Conservation (phyloP, 2,888 invertebrate genomes). For the Sympetrum striolatum region DNA sequence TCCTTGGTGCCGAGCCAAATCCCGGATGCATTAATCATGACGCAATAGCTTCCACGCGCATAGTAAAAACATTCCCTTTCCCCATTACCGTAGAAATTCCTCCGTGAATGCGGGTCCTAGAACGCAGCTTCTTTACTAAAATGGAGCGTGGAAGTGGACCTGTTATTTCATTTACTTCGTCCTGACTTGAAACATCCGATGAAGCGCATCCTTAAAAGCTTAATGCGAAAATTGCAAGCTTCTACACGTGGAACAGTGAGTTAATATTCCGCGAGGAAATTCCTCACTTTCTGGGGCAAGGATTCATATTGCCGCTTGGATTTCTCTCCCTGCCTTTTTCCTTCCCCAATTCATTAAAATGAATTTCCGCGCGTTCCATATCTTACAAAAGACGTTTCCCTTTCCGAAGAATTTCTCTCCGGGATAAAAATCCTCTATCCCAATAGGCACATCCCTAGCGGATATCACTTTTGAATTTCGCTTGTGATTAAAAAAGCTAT, state of each 20-base stretch:
- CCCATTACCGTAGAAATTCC: background rate
- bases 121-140: no score
- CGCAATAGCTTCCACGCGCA: no score
- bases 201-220: background rate
- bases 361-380: background rate
- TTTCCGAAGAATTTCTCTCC: background rate
- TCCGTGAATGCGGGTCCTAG: background rate
- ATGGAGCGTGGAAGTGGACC: background rate
- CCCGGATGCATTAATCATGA: background rate
- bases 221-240: background rate
- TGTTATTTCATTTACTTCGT: background rate
- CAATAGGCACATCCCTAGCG: background rate
- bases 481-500: background rate
- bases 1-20: background rate
- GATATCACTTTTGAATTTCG: background rate
- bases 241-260: background rate
- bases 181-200: background rate
- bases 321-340: background rate
- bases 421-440: background rate
- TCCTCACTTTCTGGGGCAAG: background rate
- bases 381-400: background rate
- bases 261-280: background rate
- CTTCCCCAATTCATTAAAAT: background rate
- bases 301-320: background rate
- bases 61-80: no score